These are phyloP conservation scores for Esox niger DNA, from an alignment of 2,113 vertebrate species.

Conservation along the genomic window DNA sequence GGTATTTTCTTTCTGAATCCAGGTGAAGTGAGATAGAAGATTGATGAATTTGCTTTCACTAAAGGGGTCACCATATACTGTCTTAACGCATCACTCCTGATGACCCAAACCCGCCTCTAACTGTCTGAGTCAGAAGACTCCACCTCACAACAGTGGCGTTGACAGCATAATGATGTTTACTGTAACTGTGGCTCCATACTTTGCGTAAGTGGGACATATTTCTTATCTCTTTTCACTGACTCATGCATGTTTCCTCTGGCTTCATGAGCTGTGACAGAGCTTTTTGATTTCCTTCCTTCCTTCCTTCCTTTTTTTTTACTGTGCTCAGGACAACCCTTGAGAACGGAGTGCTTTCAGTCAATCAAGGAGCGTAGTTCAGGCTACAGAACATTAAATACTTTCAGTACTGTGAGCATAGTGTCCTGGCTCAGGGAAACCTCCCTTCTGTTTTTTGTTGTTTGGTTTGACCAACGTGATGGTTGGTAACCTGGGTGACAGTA, in stretches of 20 bases:
- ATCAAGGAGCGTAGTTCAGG: background rate
- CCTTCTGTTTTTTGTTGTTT: slow-evolving; percentile 22
- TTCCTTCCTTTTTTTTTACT: background rate
- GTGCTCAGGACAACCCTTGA: background rate
- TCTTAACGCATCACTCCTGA: background rate
- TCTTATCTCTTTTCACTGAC: slow-evolving; percentile 33
- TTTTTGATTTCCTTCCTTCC: background rate
- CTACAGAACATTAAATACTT: slow-evolving; percentile 9
- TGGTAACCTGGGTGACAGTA: slow-evolving; percentile 32
- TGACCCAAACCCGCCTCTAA: background rate
- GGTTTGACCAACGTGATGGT: slow-evolving; percentile 33
- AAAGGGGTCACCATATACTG: too few species aligned
- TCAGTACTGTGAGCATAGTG: background rate
- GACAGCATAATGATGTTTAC: slow-evolving; percentile 29
- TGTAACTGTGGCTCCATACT: slow-evolving; percentile 6
- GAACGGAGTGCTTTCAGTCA: background rate
- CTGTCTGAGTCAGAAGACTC: slow-evolving; percentile 21
- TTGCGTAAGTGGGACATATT: slow-evolving; percentile 7
- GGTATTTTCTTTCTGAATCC: too few species aligned
- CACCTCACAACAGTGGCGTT: too few species aligned
- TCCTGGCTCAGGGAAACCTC: slow-evolving; percentile 33
- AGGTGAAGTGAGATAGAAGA: too few species aligned
- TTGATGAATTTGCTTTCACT: too few species aligned
- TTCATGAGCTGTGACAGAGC: slow-evolving; percentile 1
- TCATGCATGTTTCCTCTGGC: slow-evolving; percentile 16